Percentiles rank a stretch among this genome's conserved stretches.
Evolutionary conservation across 2,888 invertebrate genomes (phyloP).

Genomic region (Troilus luridus): DNA sequence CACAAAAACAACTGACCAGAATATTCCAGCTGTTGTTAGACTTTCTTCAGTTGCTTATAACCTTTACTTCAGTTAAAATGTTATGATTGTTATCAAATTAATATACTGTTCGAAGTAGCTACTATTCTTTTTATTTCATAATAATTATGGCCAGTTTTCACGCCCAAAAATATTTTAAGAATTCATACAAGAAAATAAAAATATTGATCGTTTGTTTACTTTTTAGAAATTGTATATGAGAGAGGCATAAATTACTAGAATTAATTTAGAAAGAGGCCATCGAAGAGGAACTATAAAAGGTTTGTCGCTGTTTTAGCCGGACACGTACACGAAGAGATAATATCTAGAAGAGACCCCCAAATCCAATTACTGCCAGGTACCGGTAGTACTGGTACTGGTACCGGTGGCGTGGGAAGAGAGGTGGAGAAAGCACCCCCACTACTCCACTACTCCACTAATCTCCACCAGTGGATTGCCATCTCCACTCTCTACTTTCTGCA

Average conservation of each 20-base stretch:
- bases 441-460: background rate
- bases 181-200: no score
- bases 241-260: background rate
- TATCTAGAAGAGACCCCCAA: background rate
- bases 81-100: no score
- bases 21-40: no score
- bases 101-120: no score
- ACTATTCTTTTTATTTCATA: no score
- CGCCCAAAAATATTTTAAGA: no score
- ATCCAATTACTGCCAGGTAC: background rate
- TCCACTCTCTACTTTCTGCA: conserved; percentile 33
- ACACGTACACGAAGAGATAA: background rate
- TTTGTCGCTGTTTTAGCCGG: conserved; percentile 20
- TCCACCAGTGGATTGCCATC: background rate
- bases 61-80: no score
- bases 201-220: no score
- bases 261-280: background rate
- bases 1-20: no score
- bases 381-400: background rate
- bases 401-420: background rate
- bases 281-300: background rate
- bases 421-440: background rate
- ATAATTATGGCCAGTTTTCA: no score
- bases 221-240: background rate
- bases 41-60: no score